Evolutionary conservation across 2,797 vertebrate genomes (phyloP).

Genomic region (Mus spretus): DNA sequence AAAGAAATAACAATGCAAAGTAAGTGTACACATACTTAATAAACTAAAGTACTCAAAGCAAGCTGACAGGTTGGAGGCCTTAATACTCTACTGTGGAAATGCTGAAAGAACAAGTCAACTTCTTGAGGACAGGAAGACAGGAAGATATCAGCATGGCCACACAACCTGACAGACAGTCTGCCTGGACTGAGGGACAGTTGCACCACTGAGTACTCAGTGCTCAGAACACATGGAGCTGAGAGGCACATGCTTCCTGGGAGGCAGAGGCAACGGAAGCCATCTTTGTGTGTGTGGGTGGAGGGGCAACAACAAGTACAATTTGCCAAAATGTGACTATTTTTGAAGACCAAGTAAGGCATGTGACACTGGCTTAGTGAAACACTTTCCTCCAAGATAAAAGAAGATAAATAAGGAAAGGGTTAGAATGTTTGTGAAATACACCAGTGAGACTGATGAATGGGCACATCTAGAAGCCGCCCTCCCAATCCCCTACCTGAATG

Average conservation of each 20-base stretch:
- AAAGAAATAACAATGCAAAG: background rate
- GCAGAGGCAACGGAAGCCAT: background rate
- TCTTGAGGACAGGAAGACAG: background rate
- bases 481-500: background rate
- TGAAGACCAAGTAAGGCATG: slow-evolving; percentile 31
- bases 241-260: background rate
- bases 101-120: background rate
- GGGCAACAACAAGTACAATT: background rate
- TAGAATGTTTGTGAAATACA: background rate
- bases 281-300: background rate
- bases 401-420: background rate
- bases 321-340: background rate
- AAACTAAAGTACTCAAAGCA: background rate
- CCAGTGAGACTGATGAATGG: background rate
- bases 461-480: background rate
- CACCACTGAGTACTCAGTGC: background rate
- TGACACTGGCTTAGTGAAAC: slow-evolving; percentile 4
- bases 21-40: background rate
- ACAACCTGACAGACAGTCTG: background rate
- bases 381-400: background rate
- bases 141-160: background rate
- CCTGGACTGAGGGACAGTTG: background rate
- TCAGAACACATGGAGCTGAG: background rate
- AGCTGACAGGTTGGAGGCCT: background rate
- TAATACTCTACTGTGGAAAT: background rate